Evolutionary conservation across 1,140 invertebrate genomes (phyloP), one percentile per base, ranked within the genome.

Genomic region (Hesperophylax magnus): DNA sequence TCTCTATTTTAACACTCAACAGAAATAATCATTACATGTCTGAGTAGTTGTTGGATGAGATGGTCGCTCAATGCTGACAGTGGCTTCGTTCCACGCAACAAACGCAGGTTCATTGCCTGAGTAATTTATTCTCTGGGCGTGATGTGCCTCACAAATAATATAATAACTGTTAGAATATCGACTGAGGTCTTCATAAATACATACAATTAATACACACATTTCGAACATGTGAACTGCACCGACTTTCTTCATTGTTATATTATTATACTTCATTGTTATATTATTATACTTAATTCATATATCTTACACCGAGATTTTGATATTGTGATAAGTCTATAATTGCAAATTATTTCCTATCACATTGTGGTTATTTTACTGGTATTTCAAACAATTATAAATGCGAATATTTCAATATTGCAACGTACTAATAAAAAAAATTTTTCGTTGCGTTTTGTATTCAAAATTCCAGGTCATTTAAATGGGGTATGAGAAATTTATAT

Each of bases 81-180:
- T 56, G 20, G 6, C 47, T 47, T 72, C 69, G 69, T 27, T 27
- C 20, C 69, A 54, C 11, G 52, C 22, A 47, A 47, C 22, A 52
- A 17, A 47, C n/a, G 14, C 67, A 71, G 39, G 67, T 71, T 71
- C 67, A 71, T 47, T 71, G 67, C 67, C 67, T 71, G 67, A 11
- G n/a, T 71, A 71, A 52, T 47, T 52, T 71, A 71, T 71, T 71
- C 67, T 20, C 7, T 4, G 39, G 34, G 47, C 67, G 39, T 71
- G 67, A 71, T 71, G 34, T 20, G 34, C 67, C 39, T 65, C 14
- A 24, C 61, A 58, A 58, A 8, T 47, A 47, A 47, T 27, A 27
- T 14, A 47, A 47, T 39, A 24, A 20, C 39, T 53, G 34, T 20
- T 39, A n/a, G 67, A 71, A 18, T 71, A 71, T 71, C n/a, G 67